These are phyloP conservation scores for Ptyas mucosa DNA, from an alignment of 2,113 vertebrate species.

Conservation along the genomic window DNA sequence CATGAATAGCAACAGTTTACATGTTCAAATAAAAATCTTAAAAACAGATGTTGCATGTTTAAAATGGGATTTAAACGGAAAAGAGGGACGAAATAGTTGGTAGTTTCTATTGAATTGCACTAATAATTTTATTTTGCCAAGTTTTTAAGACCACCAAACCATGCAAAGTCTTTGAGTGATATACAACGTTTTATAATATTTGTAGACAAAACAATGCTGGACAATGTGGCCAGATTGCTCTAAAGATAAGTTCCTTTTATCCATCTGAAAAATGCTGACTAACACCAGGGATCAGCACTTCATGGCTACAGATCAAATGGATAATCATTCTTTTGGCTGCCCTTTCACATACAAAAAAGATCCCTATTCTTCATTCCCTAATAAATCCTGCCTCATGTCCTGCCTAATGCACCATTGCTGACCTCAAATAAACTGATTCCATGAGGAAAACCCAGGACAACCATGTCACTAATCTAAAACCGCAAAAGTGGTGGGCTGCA, in stretches of 20 bases:
- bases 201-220: background rate
- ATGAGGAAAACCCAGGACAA: background rate
- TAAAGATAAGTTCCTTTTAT: background rate
- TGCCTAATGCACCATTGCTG: background rate
- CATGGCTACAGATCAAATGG: background rate
- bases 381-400: background rate
- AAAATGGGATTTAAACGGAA: background rate
- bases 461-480: too few relatives aligned
- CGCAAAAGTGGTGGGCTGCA: too few relatives aligned
- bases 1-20: background rate
- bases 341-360: background rate
- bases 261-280: background rate
- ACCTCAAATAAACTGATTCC: background rate
- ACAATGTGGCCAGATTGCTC: background rate
- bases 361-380: background rate
- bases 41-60: background rate
- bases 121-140: background rate
- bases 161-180: background rate
- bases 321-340: background rate
- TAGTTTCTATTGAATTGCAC: background rate
- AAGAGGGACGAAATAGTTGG: background rate
- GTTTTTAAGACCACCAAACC: background rate
- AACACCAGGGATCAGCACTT: background rate
- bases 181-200: background rate
- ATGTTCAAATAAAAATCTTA: background rate